Conservation (phyloP, 1,140 invertebrate genomes). For the Colletes gigas region DNA sequence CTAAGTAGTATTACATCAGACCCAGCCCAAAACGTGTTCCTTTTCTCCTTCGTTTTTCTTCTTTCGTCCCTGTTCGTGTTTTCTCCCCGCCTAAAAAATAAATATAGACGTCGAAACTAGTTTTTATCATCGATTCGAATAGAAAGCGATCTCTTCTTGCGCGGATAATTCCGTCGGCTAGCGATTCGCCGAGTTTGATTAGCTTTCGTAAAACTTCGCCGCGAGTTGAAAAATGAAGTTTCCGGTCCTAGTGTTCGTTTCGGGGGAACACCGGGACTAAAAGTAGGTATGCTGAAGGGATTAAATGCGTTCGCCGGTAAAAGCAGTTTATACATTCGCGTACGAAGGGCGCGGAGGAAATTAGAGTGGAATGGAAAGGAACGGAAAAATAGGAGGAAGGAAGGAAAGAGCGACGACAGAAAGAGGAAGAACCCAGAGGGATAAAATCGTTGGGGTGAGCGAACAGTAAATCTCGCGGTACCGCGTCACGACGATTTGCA, state of each 20-base stretch:
- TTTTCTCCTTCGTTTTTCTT: neutral
- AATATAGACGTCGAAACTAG: too few species aligned
- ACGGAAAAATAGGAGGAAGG: neutral
- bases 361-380: conserved; percentile 23
- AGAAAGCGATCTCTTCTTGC: neutral
- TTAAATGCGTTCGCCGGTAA: conserved; percentile 17
- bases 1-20: neutral
- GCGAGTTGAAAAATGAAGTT: neutral
- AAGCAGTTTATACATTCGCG: neutral
- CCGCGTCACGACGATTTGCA: conserved; percentile 56
- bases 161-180: neutral
- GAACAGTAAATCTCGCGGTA: conserved; percentile 49
- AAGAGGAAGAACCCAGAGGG: neutral
- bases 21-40: neutral
- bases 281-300: neutral
- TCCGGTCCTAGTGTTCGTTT: neutral
- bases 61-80: neutral
- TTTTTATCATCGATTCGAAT: too few species aligned
- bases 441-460: conserved; percentile 20
- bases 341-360: conserved; percentile 30
- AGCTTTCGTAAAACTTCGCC: neutral
- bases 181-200: neutral
- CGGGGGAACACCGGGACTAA: too few species aligned
- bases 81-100: too few species aligned
- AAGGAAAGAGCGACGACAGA: neutral